Evolutionary conservation across 1,140 invertebrate species (phyloP), one percentile per base, ranked within the genome.

Genomic region (Drosophila ironensis): DNA sequence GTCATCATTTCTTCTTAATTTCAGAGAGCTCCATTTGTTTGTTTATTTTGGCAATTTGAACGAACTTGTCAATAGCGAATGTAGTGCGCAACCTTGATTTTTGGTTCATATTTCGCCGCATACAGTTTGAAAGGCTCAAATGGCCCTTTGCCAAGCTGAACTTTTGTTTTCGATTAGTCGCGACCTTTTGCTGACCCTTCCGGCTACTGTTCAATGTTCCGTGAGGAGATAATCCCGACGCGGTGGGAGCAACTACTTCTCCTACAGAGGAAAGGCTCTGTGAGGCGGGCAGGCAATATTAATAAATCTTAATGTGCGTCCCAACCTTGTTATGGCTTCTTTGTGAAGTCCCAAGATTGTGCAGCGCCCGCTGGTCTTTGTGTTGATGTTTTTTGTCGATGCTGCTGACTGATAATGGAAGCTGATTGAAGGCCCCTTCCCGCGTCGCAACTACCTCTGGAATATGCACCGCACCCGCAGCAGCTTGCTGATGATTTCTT

Each of bases 251-350:
- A 27, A 59, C 53, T 63, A 50, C 56, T 8, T 9, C 28, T 46
- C 35, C 19, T 22, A 14, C 45, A 20, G 25, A 12, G 12, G 17
- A 27, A 19, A 19, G n/a, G 20, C 57, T 40, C 19, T 24, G 2
- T 6, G n/a, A n/a, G n/a, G n/a, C n/a, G n/a, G 16, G 12, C 20
- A n/a, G 52, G 59, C 38, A 78, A 73, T 72, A 60, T 71, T 81
- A 71, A 80, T 81, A 75, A 71, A 76, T 76, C 64, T 81, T 52
- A 57, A 70, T 69, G 66, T 69, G 64, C 44, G 30, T 25, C 53
- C 40, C 64, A 69, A 48, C 52, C 52, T 69, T 42, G 40, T 45
- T 72, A 61, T 61, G 77, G 38, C 73, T 82, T 82, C 77, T 80
- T 82, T 82, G 67, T 80, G 20, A 40, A 38, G 27, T 37, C 38